These are phyloP conservation scores for Octodon degus DNA, from an alignment of 2,113 vertebrate species.

Conservation along the genomic window DNA sequence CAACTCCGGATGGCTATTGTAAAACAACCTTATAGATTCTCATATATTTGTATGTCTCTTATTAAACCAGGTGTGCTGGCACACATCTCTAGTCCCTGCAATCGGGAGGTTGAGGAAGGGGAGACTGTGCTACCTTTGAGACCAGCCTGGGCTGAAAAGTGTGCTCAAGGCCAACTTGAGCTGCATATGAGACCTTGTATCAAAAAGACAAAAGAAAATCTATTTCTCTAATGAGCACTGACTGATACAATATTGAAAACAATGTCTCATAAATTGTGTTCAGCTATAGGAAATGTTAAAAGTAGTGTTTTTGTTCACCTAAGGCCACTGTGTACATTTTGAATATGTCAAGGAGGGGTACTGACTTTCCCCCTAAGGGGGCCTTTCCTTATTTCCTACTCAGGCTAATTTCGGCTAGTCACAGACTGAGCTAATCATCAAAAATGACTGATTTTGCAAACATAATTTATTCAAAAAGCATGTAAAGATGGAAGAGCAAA, in stretches of 20 bases:
- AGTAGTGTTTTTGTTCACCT: conserved; percentile 37
- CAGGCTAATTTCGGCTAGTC: not conserved
- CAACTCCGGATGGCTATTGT: not conserved
- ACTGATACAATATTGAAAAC: not conserved
- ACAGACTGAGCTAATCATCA: not conserved
- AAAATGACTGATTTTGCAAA: not conserved
- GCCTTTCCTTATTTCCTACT: not conserved
- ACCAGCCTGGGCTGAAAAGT: no score
- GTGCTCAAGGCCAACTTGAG: no score
- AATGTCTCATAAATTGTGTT: not conserved
- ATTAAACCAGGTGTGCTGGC: not conserved
- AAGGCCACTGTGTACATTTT: not conserved
- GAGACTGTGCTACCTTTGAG: no score
- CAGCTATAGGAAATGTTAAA: conserved; percentile 22
- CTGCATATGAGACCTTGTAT: no score
- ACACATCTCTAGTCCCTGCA: no score
- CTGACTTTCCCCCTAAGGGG: not conserved
- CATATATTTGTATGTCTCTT: not conserved
- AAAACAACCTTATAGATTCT: not conserved
- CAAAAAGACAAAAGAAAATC: not conserved
- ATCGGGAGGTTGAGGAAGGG: no score
- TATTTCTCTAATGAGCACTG: not conserved
- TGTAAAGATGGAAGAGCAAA: not conserved
- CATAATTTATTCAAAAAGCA: not conserved
- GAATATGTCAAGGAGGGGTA: not conserved